Evolutionary conservation across 2,113 vertebrate species (phyloP), one percentile per base, ranked within the genome.

Genomic region (Xiphias gladius): DNA sequence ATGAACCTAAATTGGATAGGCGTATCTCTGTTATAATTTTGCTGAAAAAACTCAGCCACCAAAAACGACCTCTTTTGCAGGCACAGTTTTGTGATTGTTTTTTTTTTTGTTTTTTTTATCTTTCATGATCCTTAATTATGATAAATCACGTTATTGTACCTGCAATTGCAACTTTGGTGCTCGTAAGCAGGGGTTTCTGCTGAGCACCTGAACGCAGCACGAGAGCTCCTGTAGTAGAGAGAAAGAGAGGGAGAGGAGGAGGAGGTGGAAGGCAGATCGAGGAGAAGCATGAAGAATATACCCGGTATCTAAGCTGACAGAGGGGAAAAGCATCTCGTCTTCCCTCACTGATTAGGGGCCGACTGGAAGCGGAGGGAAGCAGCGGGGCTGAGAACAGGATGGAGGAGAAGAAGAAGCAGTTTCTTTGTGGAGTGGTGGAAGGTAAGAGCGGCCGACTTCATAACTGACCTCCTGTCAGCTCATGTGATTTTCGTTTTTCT

Each of bases 391-490:
- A 61, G 72, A 30, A 35, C 71, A 91, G 77, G 50, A 96, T 96
- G 96, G 96, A 95, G 83, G 90, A 80, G 79, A 92, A 84, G 79
- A 92, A 84, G 87, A 84, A 75, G 79, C 92, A 80, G 86, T 96
- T 96, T 89, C 91, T 97, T 86, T 97, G 96, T 77, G 96, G 96
- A 68, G 96, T 97, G 84, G 96, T 97, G 91, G 96, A 97, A 95
- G 96, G 96, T 96, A 94, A 93, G 94, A 75, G 69, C 46, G 46
- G 20, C 3, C 69, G 80, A 66, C 76, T 87, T 73, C 55, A 59
- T 68, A 3, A 48, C 69, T 84, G 70, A 89, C 82, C 82, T 77
- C 75, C 80, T 72, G 43, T 65, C 59, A 35, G 70, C 82, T 90
- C 86, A 78, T 74, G 85, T 87, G 75, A 76, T 84, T 79, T 73